Base-by-base conservation (phyloP, 2,888 invertebrate genomes). In the Chymomyza caudatula region DNA sequence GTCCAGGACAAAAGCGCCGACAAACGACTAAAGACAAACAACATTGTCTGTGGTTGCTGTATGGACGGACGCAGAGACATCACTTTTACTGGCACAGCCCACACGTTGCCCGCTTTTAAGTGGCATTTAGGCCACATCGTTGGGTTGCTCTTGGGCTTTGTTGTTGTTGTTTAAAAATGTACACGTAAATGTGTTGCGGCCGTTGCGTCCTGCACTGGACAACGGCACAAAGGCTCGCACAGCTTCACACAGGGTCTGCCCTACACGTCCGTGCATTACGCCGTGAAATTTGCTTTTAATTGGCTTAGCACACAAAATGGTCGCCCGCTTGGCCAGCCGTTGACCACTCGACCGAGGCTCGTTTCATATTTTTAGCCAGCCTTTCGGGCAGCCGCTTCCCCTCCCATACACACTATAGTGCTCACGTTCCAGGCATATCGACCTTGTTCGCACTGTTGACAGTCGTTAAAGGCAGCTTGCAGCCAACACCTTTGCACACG, bases 271-370 rank as follows among this genome's bases (percentile, higher is more conserved):
- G 65, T 15, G 47, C 47, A 47, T 15, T 47, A 55, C 54, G 37
- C 63, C 65, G 60, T 81, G 66, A 77, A 83, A 82, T 76, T 70
- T 72, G 71, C 73, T 78, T 83, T 82, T 82, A 76, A 83, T 85
- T 85, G 82, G 75, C 85, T 64, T 60, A 69, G 69, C 57, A 66
- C 63, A 64, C 68, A 67, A 69, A 73, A 70, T 73, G 72, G 65
- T 51, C 58, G 58, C 54, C 54, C 49, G 63, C 63, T 54, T 53
- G 43, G 8, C 23, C 63, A 29, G 8, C 23, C 63, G 43, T 58
- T 55, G 59, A 57, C 44, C 60, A 43, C 4, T 64, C 69, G 72
- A 42, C 11, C 22, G 15, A 20, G 15, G 51, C 25, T 57, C 53
- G 44, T 11, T 52, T 49, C 43, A 61, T 78, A 84, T 81, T 81